Base-by-base conservation (phyloP, 2,797 vertebrate species). In the Silurus lanzhouensis region DNA sequence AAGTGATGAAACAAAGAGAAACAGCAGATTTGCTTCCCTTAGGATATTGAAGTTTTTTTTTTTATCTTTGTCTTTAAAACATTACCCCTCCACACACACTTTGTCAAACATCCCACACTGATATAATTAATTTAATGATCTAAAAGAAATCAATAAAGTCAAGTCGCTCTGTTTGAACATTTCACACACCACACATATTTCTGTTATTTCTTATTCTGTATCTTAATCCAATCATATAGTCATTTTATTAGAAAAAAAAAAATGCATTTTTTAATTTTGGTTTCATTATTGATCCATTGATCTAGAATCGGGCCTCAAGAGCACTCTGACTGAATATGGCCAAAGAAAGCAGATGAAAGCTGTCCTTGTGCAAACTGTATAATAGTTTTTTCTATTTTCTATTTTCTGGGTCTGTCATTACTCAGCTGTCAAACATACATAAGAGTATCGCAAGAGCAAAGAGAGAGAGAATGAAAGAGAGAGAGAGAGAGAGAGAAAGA, bases 1-100 rank as follows among this genome's bases (percentile, higher is more conserved):
- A 89, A 84, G 87, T 90, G 90, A 91, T 90, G 91, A 91, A 91
- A 91, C 88, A 80, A 19, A 81, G 85, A 85, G 91, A 88, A 90
- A 91, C 58, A n/a, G 31, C 58, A 46, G 77, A 20, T 8, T 46
- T 20, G 38, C 12, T 44, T 79, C 58, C 77, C 77, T 63, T 38
- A 63, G 77, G 58, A 46, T 46, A 79, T n/a, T 63, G 31, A 46
- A 79, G 48, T 1, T 10, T 63, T 58, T 78, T 13, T 74, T 74
- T 60, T 75, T 55, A 77, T 77, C 55, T 77, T n/a, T 17, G 1
- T 78, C 57, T 78, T 63, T 79, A 44, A 63, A 79, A 61, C 22
- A 2, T 46, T 44, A 63, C 48, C 48, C 48, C 48, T 52, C 6
- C 48, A 63, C 20, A 38, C 75, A 61, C 55, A 60, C 27, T 38